A percentile compares a stretch with the other conserved stretches of the same genome.
Evolutionary conservation across 92 coral and sea anemone species (phyloP).

Genomic region (Chrysogorgia sp.): DNA sequence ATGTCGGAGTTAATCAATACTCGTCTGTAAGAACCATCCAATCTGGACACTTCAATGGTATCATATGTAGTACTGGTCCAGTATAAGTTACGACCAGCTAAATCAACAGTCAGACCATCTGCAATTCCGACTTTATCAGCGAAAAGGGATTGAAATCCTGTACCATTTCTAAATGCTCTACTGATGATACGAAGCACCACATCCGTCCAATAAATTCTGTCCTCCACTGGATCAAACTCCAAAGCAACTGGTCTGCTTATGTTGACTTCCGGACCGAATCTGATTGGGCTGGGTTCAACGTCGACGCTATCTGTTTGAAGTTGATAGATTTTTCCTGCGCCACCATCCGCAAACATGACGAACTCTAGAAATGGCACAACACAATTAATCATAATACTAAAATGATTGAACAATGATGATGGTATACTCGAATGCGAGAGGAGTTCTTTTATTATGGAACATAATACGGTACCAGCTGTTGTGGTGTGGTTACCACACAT

Average conservation of each 20-base stretch:
- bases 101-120: constrained; percentile 59
- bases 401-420: too few relatives aligned
- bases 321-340: constrained; percentile 38
- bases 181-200: constrained; percentile 43
- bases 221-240: constrained; percentile 65
- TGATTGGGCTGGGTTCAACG: constrained; percentile 9
- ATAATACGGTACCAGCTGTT: too few relatives aligned
- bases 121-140: constrained; percentile 35
- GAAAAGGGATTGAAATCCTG: constrained; percentile 52
- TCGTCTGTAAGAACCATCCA: constrained; percentile 54
- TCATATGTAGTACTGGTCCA: constrained; percentile 51
- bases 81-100: constrained; percentile 54
- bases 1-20: constrained; percentile 25
- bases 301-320: constrained; percentile 5
- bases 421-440: too few relatives aligned
- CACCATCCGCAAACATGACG: constrained; percentile 67
- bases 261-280: constrained; percentile 31
- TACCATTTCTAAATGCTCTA: constrained; percentile 65
- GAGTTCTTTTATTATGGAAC: too few relatives aligned
- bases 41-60: constrained; percentile 43
- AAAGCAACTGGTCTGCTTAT: constrained; percentile 55
- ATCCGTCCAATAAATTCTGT: constrained; percentile 76
- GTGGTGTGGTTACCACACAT: too few relatives aligned
- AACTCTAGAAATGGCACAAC: constrained; percentile 13
- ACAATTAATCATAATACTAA: too few relatives aligned